These are phyloP conservation scores for Scaptomyza cyrtandrae DNA, from an alignment of 2,888 invertebrate species.

Conservation along the genomic window DNA sequence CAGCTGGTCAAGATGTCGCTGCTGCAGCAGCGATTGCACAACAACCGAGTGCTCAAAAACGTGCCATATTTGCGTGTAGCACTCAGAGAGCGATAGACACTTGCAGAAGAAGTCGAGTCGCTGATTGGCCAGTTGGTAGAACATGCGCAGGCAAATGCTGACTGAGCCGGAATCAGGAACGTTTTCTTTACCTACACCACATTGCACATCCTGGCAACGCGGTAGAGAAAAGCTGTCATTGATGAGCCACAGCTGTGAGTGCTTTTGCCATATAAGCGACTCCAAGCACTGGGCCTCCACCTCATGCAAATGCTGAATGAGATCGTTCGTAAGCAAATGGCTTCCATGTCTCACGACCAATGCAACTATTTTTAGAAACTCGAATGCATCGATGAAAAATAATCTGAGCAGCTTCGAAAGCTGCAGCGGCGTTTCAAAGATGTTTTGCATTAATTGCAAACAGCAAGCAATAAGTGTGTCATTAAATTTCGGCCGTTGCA, in stretches of 20 bases:
- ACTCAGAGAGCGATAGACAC: conserved; percentile 30
- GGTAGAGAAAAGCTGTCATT: conserved; percentile 23
- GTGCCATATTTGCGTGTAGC: conserved; percentile 56
- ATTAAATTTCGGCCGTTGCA: conserved; percentile 38
- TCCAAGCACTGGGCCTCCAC: conserved; percentile 56
- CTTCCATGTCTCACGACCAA: conserved; percentile 52
- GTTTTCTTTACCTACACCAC: conserved; percentile 40
- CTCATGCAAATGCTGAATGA: conserved; percentile 50
- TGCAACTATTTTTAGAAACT: conserved; percentile 67
- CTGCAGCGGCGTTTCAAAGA: conserved; percentile 12
- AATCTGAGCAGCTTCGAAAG: conserved; percentile 62
- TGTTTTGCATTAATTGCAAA: conserved; percentile 51
- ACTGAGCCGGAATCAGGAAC: not conserved
- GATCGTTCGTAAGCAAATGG: conserved; percentile 40
- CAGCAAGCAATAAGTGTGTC: conserved; percentile 54
- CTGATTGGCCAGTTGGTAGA: conserved; percentile 54
- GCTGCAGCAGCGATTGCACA: conserved; percentile 37
- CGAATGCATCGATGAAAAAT: conserved; percentile 54
- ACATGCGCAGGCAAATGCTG: conserved; percentile 68
- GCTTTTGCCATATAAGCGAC: conserved; percentile 54
- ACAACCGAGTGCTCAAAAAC: conserved; percentile 60
- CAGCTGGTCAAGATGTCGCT: conserved; percentile 63
- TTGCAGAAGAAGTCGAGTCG: conserved; percentile 49
- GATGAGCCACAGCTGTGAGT: conserved; percentile 57
- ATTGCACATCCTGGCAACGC: conserved; percentile 31